Evolutionary conservation across 2,113 vertebrate species (phyloP), one percentile per base, ranked within the genome.

Genomic region (Cyanoliseus patagonus): DNA sequence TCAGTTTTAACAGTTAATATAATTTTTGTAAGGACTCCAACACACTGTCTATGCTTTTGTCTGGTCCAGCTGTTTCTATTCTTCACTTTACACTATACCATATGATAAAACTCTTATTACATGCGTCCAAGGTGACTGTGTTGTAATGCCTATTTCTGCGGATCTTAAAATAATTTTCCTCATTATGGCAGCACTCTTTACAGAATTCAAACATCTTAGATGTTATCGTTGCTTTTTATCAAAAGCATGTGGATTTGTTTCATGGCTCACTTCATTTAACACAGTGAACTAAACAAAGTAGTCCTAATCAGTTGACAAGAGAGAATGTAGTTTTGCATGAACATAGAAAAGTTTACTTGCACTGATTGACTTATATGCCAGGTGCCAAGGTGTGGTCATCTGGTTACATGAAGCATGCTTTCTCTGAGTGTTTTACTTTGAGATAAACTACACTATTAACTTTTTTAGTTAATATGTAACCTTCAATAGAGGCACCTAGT

Each of bases 401-500:
- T 91, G 82, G 66, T 92, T 97, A 96, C 95, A 96, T 95, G 66
- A 86, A 95, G 91, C 95, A 90, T 96, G 81, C 75, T 96, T 97
- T 94, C 83, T 97, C 78, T 81, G n/a, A 92, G 77, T 90, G 75
- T 86, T 97, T 94, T 74, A 94, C 74, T 95, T 96, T 93, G 83
- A 94, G 84, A 88, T 97, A 95, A 92, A 94, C 62, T 68, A 69
- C 41, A 87, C 73, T 96, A 95, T 98, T 97, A 97, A 97, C 93
- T 97, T 78, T 42, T 73, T 52, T 52, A 86, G 96, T 97, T 98
- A 98, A 98, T 98, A 87, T 94, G 76, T 81, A 90, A 94, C 97
- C 92, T 98, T 98, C 96, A 98, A 96, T 97, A 97, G 93, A 94
- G 93, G 95, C 95, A 76, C 90, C 83, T 75, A 74, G 66, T 83